phyloP scores from a whole-genome alignment of 2,113 vertebrate species.

The Centropus bengalensis region DNA sequence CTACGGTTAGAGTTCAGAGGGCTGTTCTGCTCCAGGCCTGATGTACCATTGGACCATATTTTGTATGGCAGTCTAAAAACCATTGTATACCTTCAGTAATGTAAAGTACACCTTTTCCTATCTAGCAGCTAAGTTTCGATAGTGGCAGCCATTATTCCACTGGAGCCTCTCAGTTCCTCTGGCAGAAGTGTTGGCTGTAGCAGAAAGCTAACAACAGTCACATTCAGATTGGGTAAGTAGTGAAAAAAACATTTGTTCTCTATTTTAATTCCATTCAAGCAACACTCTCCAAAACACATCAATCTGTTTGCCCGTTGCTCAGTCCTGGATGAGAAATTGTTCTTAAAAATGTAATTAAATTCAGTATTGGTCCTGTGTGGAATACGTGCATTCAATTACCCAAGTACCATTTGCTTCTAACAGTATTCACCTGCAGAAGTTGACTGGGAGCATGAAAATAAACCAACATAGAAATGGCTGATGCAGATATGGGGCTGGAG shows the following conservation, averaged over 20 bases:
- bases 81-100: background rate
- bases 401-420: background rate
- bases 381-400: background rate
- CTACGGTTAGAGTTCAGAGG: background rate
- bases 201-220: background rate
- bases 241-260: background rate
- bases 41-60: background rate
- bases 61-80: background rate
- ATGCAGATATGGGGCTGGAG: too few relatives aligned
- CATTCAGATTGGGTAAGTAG: background rate
- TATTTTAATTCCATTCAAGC: background rate
- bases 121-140: background rate
- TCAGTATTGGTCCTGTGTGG: background rate
- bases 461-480: background rate
- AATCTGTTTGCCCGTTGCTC: background rate
- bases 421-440: background rate
- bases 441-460: background rate
- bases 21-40: background rate
- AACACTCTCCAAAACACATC: background rate
- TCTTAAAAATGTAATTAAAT: background rate
- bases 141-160: background rate
- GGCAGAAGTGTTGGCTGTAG: background rate
- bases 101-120: background rate
- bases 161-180: background rate
- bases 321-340: background rate